Evolutionary conservation across 2,113 vertebrate genomes (phyloP).

Genomic region (Oncorhynchus nerka): DNA sequence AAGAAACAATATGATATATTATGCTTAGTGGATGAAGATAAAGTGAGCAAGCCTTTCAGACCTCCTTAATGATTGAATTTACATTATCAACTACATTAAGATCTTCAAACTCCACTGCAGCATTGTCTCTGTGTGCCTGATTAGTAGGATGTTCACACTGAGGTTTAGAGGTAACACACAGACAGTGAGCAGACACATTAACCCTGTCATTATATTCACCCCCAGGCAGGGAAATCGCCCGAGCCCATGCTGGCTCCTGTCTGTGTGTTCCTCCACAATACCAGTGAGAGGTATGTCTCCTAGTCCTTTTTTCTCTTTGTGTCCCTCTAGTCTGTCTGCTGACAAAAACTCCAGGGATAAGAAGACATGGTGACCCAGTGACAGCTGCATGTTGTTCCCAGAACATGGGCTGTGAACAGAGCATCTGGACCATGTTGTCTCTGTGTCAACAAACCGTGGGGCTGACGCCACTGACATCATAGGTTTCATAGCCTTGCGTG

Average conservation of each 20-base stretch:
- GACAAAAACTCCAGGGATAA: conserved; percentile 26
- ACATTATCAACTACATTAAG: conserved; percentile 13
- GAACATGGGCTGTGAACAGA: conserved; percentile 28
- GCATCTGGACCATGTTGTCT: conserved; percentile 57
- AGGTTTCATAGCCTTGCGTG: not conserved
- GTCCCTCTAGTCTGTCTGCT: conserved; percentile 30
- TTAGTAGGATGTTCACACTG: conserved; percentile 65
- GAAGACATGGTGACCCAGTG: conserved; percentile 31
- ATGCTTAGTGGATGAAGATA: no score
- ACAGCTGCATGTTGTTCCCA: conserved; percentile 42
- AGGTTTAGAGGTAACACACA: conserved; percentile 66
- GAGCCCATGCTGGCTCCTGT: conserved; percentile 13
- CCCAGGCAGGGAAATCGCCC: conserved; percentile 49
- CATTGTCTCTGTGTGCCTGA: conserved; percentile 61
- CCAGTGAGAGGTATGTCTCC: conserved; percentile 29
- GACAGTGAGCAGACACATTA: conserved; percentile 49
- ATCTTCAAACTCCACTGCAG: conserved; percentile 40
- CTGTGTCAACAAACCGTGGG: conserved; percentile 52
- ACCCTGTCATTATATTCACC: conserved; percentile 52
- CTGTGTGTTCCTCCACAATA: conserved; percentile 10
- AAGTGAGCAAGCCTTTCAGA: no score
- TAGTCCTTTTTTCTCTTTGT: conserved; percentile 16
- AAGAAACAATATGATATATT: no score
- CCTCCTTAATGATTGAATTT: no score
- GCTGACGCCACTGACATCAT: not conserved